Conservation (phyloP, 2,113 vertebrate species). For the Lamprotornis superbus region DNA sequence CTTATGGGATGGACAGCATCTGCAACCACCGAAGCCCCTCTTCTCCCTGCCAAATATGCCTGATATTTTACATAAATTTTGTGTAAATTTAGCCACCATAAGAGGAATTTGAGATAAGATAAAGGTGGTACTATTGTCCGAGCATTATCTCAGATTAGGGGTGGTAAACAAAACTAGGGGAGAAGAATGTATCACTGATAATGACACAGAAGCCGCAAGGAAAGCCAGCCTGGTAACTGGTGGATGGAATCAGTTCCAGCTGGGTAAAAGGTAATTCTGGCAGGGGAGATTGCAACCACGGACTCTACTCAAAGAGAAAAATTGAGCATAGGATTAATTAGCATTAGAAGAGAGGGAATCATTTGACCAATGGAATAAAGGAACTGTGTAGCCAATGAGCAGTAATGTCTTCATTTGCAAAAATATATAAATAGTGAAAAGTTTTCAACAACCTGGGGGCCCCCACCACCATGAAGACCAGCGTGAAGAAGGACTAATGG, state of each 20-base stretch:
- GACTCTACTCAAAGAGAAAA: background rate
- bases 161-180: background rate
- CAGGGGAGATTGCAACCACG: accelerated
- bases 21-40: accelerated
- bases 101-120: background rate
- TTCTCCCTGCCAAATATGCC: background rate
- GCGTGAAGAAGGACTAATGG: background rate
- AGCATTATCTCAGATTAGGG: background rate
- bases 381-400: background rate
- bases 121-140: accelerated
- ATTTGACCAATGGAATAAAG: background rate
- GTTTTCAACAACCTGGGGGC: background rate
- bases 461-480: background rate
- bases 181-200: background rate
- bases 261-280: background rate
- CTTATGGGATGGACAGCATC: background rate
- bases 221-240: background rate
- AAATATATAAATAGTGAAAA: background rate
- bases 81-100: background rate
- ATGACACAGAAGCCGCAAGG: background rate
- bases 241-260: background rate
- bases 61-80: no score
- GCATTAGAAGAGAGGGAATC: background rate
- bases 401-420: background rate
- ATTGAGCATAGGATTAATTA: background rate